A percentile compares a stretch with the other conserved stretches of the same genome.
These are phyloP conservation scores for Heliconius sara DNA, from an alignment of 2,888 invertebrate species.

Conservation along the genomic window DNA sequence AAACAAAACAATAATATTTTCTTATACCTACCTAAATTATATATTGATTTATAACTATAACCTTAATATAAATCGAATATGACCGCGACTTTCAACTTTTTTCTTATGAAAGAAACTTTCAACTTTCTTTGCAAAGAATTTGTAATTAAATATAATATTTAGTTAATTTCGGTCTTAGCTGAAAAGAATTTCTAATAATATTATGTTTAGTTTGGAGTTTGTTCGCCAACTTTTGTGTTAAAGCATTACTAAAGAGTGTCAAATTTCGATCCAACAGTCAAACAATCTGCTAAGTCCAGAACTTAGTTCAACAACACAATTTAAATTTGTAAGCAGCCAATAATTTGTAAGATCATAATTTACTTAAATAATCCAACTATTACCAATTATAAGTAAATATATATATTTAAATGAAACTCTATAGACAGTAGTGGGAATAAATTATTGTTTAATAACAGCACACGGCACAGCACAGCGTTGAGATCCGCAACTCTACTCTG, in stretches of 20 bases:
- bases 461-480: no score
- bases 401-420: no score
- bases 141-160: not conserved
- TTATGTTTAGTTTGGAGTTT: not conserved
- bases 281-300: conserved; percentile 24
- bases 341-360: conserved; percentile 5
- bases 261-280: conserved; percentile 25
- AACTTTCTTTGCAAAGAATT: not conserved
- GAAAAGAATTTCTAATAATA: conserved; percentile 15
- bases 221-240: conserved; percentile 1
- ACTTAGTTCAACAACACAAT: conserved; percentile 17
- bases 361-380: not conserved
- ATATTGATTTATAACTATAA: not conserved
- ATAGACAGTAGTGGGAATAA: no score
- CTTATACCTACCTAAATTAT: not conserved
- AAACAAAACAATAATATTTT: not conserved
- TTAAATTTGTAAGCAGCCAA: not conserved
- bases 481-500: no score
- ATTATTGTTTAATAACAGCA: no score
- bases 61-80: not conserved
- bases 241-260: conserved; percentile 29
- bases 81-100: not conserved
- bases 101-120: not conserved
- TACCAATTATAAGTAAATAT: not conserved
- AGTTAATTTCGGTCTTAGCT: not conserved